Percentiles rank a stretch among this genome's conserved stretches.
Conservation (phyloP, 1,140 invertebrate species). For the Heterodera carotae region DNA sequence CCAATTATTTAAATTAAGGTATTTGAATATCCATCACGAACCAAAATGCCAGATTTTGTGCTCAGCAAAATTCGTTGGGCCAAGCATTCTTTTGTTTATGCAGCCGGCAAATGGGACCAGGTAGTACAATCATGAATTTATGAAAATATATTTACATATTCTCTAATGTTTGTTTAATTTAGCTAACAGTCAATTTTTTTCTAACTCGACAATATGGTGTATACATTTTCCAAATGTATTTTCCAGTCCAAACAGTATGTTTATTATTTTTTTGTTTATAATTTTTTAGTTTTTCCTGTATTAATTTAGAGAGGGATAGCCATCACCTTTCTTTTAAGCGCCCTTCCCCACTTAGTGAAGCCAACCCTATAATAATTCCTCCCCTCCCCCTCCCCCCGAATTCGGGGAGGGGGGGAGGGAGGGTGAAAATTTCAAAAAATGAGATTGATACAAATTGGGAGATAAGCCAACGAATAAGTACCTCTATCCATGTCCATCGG, state of each 20-base stretch:
- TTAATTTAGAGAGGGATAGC: too few relatives aligned
- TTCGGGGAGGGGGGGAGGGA: too few relatives aligned
- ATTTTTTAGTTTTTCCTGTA: too few relatives aligned
- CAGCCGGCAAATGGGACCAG: conserved; percentile 53
- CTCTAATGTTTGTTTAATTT: conserved; percentile 22
- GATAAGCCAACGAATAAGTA: too few relatives aligned
- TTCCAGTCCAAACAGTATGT: conserved; percentile 35
- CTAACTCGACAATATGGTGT: conserved; percentile 68
- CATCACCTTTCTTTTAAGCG: too few relatives aligned
- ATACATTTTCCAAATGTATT: conserved; percentile 68
- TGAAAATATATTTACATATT: too few relatives aligned
- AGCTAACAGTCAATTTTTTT: conserved; percentile 67
- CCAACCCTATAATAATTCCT: too few relatives aligned
- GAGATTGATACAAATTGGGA: too few relatives aligned
- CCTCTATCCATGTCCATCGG: too few relatives aligned
- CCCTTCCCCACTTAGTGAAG: too few relatives aligned
- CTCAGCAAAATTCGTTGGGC: conserved; percentile 60
- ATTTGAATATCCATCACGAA: conserved; percentile 54
- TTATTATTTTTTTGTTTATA: background rate
- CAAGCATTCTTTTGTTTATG: conserved; percentile 62
- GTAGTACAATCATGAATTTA: conserved; percentile 5
- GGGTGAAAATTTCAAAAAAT: too few relatives aligned
- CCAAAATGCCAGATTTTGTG: conserved; percentile 64
- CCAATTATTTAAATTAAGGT: conserved; percentile 46
- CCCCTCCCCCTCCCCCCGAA: too few relatives aligned